A percentile compares a stretch with the other conserved stretches of the same genome.
phyloP scores from a whole-genome alignment of 2,888 invertebrate species.

The Archips crataeganus region DNA sequence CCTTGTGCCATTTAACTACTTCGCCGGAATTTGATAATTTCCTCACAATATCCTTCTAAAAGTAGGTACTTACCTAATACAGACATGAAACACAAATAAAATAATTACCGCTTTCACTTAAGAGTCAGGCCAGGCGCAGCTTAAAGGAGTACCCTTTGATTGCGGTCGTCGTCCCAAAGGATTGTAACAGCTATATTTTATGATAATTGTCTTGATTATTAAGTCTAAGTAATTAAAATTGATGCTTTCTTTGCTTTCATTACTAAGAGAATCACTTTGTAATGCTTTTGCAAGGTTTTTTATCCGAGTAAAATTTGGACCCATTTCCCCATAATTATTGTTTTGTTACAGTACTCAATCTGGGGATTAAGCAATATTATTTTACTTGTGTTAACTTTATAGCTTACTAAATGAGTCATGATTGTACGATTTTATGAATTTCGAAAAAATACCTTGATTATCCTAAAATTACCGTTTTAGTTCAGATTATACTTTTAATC shows the following conservation, averaged over 20 bases:
- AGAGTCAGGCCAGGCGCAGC: constrained; percentile 1
- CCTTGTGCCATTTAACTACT: no score
- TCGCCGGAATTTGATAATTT: no score
- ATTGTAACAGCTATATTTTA: constrained; percentile 62
- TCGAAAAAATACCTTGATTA: no score
- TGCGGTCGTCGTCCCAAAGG: constrained; percentile 64
- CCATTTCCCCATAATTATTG: no score
- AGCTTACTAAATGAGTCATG: no score
- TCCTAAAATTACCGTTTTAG: no score
- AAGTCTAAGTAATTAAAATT: constrained; percentile 23
- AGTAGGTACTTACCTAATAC: not conserved
- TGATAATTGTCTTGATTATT: constrained; percentile 64
- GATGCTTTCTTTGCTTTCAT: constrained; percentile 8
- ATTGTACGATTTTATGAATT: no score
- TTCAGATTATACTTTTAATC: no score
- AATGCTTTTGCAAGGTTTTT: not conserved
- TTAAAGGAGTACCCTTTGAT: constrained; percentile 57
- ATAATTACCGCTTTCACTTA: not conserved
- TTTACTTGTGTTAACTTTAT: no score
- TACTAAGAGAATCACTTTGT: not conserved
- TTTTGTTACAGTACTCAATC: no score
- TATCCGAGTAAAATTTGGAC: not conserved
- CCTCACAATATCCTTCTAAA: no score
- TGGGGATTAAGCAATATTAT: no score
- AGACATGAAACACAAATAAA: not conserved